phyloP scores from a whole-genome alignment of 1,140 invertebrate species.

The Bombyx mandarina region DNA sequence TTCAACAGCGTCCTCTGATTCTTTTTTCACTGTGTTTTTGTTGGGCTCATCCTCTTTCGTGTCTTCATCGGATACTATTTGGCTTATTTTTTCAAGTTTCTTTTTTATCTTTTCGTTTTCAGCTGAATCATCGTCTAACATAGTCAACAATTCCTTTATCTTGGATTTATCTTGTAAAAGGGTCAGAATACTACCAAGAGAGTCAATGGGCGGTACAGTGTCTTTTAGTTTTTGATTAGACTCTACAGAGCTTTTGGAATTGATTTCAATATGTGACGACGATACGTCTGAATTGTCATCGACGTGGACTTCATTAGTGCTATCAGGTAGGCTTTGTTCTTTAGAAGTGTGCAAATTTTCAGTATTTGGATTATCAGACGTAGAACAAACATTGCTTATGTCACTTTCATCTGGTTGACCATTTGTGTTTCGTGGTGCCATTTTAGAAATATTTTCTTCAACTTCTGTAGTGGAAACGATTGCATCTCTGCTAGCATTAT shows the following conservation, averaged over 20 bases:
- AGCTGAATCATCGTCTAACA: slow-evolving; percentile 32
- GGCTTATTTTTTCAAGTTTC: slow-evolving; percentile 51
- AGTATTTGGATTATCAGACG: slow-evolving; percentile 49
- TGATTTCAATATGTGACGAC: slow-evolving; percentile 26
- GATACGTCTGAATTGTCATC: slow-evolving; percentile 41
- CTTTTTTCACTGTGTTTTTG: slow-evolving; percentile 4
- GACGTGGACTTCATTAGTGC: slow-evolving; percentile 37
- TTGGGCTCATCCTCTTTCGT: slow-evolving; percentile 4
- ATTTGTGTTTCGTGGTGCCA: background rate
- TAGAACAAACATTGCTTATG: slow-evolving; percentile 17
- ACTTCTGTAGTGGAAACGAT: slow-evolving; percentile 36
- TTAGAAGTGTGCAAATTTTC: slow-evolving; percentile 7
- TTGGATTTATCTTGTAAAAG: slow-evolving; percentile 58
- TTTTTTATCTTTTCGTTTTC: slow-evolving; percentile 58
- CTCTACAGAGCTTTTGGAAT: too few relatives aligned
- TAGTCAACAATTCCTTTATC: slow-evolving; percentile 48
- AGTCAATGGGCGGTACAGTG: slow-evolving; percentile 18
- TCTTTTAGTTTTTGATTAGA: slow-evolving; percentile 1
- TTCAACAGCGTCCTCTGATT: background rate
- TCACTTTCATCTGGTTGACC: slow-evolving; percentile 6
- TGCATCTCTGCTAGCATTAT: slow-evolving; percentile 17
- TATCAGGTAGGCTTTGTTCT: slow-evolving; percentile 28
- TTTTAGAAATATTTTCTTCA: slow-evolving; percentile 1
- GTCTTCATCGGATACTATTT: slow-evolving; percentile 55
- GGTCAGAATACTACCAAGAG: slow-evolving; percentile 44